Evolutionary conservation across 2,888 invertebrate species (phyloP).

Genomic region (Noctua pronuba): DNA sequence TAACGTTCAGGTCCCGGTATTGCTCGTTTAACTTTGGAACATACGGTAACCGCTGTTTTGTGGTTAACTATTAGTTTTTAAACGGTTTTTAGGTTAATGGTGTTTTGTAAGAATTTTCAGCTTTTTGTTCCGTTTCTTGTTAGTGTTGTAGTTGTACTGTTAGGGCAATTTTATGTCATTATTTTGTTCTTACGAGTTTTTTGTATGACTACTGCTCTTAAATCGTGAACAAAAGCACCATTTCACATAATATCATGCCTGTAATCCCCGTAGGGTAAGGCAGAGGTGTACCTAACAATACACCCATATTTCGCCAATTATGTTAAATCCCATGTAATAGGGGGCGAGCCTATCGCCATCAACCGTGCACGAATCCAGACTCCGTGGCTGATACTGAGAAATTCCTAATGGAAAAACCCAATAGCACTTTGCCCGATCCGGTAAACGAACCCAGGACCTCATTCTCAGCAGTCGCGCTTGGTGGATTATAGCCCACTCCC

Average conservation of each 20-base stretch:
- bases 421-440: background rate
- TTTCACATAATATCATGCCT: background rate
- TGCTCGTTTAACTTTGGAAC: constrained; percentile 35
- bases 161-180: background rate
- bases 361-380: background rate
- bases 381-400: background rate
- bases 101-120: background rate
- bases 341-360: background rate
- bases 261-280: background rate
- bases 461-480: background rate
- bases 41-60: constrained; percentile 39
- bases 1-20: constrained; percentile 27
- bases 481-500: background rate
- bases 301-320: background rate
- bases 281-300: background rate
- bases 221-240: background rate
- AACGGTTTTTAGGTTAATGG: constrained; percentile 6
- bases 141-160: background rate
- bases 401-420: background rate
- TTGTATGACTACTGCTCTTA: background rate
- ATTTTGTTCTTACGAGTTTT: background rate
- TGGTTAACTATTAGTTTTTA: constrained; percentile 30
- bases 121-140: background rate
- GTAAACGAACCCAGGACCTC: background rate
- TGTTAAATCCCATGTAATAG: background rate